A percentile compares a stretch with the other conserved stretches of the same genome.
These are phyloP conservation scores for Drosophila paulistorum DNA, from an alignment of 1,140 invertebrate genomes.

Conservation along the genomic window DNA sequence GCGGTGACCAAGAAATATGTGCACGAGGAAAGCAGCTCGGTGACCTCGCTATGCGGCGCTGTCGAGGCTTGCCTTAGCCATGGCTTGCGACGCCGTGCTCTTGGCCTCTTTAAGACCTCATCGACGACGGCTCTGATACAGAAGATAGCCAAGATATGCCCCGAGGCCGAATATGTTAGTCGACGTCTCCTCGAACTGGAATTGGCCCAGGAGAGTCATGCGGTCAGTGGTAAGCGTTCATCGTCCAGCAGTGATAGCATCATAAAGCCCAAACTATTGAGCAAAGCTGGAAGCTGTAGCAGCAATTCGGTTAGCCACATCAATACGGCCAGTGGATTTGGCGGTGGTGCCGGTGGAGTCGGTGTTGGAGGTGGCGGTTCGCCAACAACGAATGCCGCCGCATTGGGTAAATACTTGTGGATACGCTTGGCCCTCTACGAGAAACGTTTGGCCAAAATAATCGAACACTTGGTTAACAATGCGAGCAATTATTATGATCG, in stretches of 20 bases:
- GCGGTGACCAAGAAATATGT: constrained; percentile 96
- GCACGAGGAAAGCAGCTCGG: constrained; percentile 94
- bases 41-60: constrained; percentile 92
- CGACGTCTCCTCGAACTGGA: constrained; percentile 89
- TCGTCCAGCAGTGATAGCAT: constrained; percentile 90
- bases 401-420: constrained; percentile 89
- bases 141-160: constrained; percentile 91
- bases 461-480: constrained; percentile 93
- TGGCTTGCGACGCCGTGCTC: constrained; percentile 89
- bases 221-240: constrained; percentile 87
- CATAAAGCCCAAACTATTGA: constrained; percentile 86
- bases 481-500: constrained; percentile 92
- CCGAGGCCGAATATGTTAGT: constrained; percentile 89
- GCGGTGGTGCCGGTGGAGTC: constrained; percentile 49
- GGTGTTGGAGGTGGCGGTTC: not conserved
- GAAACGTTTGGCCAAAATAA: constrained; percentile 92
- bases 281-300: constrained; percentile 85
- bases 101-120: constrained; percentile 93
- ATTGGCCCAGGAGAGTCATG: constrained; percentile 88
- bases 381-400: constrained; percentile 30
- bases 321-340: constrained; percentile 50
- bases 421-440: constrained; percentile 95
- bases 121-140: constrained; percentile 94
- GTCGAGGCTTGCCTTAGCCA: constrained; percentile 96
- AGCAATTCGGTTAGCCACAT: constrained; percentile 83